Percentiles rank a stretch among this genome's conserved stretches.
phyloP scores from a whole-genome alignment of 2,888 invertebrate genomes.

The Cenopis cana region DNA sequence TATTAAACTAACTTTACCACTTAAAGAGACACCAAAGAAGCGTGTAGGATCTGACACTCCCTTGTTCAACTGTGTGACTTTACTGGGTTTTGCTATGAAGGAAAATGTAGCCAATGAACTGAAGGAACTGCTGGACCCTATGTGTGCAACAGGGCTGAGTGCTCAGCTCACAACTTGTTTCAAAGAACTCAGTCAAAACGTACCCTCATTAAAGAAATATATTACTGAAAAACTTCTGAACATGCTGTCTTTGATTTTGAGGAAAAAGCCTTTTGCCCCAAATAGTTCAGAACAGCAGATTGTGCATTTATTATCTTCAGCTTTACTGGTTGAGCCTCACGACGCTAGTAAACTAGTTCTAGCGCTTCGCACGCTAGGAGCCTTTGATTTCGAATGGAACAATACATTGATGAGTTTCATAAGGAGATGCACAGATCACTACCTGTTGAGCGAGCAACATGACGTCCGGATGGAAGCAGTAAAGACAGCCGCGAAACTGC shows the following conservation, averaged over 20 bases:
- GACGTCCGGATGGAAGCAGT: slow-evolving; percentile 97
- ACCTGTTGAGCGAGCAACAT: slow-evolving; percentile 94
- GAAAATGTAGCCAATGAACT: slow-evolving; percentile 91
- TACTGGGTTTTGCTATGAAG: slow-evolving; percentile 95
- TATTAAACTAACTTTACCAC: slow-evolving; percentile 90
- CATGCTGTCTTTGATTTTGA: slow-evolving; percentile 95
- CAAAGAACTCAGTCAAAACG: slow-evolving; percentile 94
- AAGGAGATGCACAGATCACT: slow-evolving; percentile 95
- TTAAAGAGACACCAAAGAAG: slow-evolving; percentile 91
- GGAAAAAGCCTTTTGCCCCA: slow-evolving; percentile 92
- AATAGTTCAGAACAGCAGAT: slow-evolving; percentile 81
- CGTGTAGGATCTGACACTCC: slow-evolving; percentile 91
- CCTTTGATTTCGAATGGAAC: slow-evolving; percentile 96
- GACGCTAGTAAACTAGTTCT: slow-evolving; percentile 95
- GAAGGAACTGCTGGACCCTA: slow-evolving; percentile 93
- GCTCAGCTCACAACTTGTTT: slow-evolving; percentile 96
- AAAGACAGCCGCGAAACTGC: slow-evolving; percentile 94
- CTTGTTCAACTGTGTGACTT: slow-evolving; percentile 97
- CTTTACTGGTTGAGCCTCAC: slow-evolving; percentile 82
- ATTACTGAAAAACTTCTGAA: slow-evolving; percentile 96
- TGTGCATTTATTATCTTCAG: slow-evolving; percentile 71
- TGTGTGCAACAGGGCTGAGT: slow-evolving; percentile 96
- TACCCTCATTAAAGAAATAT: slow-evolving; percentile 94
- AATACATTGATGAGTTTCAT: slow-evolving; percentile 95
- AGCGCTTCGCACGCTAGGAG: slow-evolving; percentile 96